phyloP scores from a whole-genome alignment of 2,888 invertebrate species.

The Drosophila mercatorum region DNA sequence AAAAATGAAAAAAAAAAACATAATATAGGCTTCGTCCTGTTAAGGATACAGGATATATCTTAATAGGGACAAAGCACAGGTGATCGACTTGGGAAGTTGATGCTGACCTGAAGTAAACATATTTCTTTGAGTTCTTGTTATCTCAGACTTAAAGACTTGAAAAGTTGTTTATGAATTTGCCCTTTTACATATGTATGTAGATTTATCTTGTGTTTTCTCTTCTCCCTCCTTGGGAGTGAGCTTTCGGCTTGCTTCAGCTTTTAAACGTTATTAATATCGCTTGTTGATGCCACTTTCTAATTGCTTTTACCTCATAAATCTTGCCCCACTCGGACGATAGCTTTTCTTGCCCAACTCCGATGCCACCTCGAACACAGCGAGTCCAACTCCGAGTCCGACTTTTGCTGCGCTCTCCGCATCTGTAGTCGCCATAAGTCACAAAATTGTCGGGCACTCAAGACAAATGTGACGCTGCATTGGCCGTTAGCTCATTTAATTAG shows the following conservation, averaged over 20 bases:
- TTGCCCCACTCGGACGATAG: slow-evolving; percentile 39
- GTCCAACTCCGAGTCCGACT: slow-evolving; percentile 7
- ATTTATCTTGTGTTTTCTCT: slow-evolving; percentile 1
- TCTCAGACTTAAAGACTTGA: neutral
- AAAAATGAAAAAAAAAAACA: neutral
- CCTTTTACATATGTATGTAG: neutral
- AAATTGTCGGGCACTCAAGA: slow-evolving; percentile 74
- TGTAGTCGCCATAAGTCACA: slow-evolving; percentile 79
- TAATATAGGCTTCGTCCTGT: neutral
- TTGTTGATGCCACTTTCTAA: slow-evolving; percentile 77
- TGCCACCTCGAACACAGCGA: neutral
- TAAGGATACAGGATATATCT: neutral
- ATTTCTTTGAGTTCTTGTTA: neutral
- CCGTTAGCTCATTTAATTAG: slow-evolving; percentile 73
- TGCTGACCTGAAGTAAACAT: neutral
- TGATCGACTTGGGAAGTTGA: neutral
- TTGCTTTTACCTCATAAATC: slow-evolving; percentile 78
- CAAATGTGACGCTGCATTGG: slow-evolving; percentile 72
- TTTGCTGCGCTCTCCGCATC: slow-evolving; percentile 41
- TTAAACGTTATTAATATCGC: slow-evolving; percentile 67
- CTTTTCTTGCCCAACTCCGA: slow-evolving; percentile 9
- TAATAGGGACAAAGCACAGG: neutral
- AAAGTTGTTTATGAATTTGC: neutral
- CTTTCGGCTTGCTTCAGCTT: slow-evolving; percentile 19
- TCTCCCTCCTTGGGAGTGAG: neutral